Evolutionary conservation across 1,140 invertebrate genomes (phyloP), one percentile per base, ranked within the genome.

Genomic region (Copidosoma floridanum): DNA sequence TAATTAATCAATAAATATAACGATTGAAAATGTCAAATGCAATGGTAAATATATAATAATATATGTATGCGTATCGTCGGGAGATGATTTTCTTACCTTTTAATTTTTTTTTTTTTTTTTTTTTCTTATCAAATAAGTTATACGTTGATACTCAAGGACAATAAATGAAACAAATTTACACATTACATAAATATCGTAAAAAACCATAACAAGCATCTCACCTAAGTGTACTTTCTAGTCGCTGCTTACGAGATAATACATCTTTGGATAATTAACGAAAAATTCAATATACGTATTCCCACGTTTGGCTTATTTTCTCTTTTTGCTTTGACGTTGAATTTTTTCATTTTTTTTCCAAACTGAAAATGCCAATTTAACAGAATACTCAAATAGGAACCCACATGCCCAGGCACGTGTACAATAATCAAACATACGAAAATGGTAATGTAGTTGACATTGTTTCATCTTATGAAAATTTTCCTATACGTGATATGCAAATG

Each of bases 241-340:
- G 47, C 61, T 68, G 66, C 32, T 64, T 60, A 40, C 59, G n/a
- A 68, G 67, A 72, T 57, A 67, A 68, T 70, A 75, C 68, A 72
- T 75, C 71, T 75, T 75, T 75, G 71, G 71, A 73, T 66, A 65
- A 61, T 72, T 64, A 72, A 73, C 66, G 65, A 70, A 69, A 70
- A n/a, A n/a, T n/a, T 52, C 68, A 63, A 68, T 65, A n/a, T n/a
- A n/a, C n/a, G n/a, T n/a, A n/a, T n/a, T n/a, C n/a, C n/a, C 48
- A 48, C 38, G 16, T 29, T 53, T 52, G 47, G 48, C 47, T 55
- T 40, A 29, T 41, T 52, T 4, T 8, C 18, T n/a, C 20, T 43
- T 24, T 18, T n/a, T n/a, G n/a, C n/a, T n/a, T n/a, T n/a, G n/a
- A n/a, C n/a, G n/a, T n/a, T n/a, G n/a, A n/a, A n/a, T n/a, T n/a